These are phyloP conservation scores for Drosophila watanabei DNA, from an alignment of 1,140 invertebrate genomes.

Conservation along the genomic window DNA sequence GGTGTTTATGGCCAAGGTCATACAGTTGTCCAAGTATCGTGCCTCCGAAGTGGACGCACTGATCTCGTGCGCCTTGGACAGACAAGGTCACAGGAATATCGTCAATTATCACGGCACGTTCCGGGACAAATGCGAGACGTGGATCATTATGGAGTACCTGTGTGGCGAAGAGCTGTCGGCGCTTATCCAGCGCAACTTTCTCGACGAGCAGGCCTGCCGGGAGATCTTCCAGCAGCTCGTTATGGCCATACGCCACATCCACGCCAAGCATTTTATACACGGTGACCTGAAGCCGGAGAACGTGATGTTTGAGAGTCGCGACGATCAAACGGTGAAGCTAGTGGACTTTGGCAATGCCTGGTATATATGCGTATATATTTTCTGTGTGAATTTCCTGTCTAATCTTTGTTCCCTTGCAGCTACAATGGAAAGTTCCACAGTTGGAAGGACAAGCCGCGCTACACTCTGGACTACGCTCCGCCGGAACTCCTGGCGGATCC, in stretches of 20 bases:
- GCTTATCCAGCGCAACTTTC: slow-evolving; percentile 88
- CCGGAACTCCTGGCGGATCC: slow-evolving; percentile 91
- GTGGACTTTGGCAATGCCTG: slow-evolving; percentile 97
- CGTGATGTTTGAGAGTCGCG: slow-evolving; percentile 89
- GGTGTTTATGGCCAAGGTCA: slow-evolving; percentile 88
- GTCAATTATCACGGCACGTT: slow-evolving; percentile 93
- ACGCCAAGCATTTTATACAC: slow-evolving; percentile 93
- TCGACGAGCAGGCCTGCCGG: slow-evolving; percentile 90
- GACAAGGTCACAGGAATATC: slow-evolving; percentile 91
- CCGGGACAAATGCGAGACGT: slow-evolving; percentile 93
- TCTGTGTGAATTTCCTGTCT: too few species aligned
- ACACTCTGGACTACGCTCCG: slow-evolving; percentile 95
- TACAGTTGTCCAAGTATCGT: slow-evolving; percentile 89
- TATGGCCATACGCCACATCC: slow-evolving; percentile 92
- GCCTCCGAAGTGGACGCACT: slow-evolving; percentile 78
- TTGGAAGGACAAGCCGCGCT: slow-evolving; percentile 93
- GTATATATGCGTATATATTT: slow-evolving; percentile 28
- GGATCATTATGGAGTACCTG: slow-evolving; percentile 94
- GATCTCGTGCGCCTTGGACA: slow-evolving; percentile 66
- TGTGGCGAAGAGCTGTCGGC: slow-evolving; percentile 95
- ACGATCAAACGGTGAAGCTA: slow-evolving; percentile 90
- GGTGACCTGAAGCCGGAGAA: slow-evolving; percentile 96
- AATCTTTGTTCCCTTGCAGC: slow-evolving; percentile 74
- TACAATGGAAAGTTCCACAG: slow-evolving; percentile 88
- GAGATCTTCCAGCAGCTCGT: slow-evolving; percentile 92